Base-by-base conservation (phyloP, 2,113 vertebrate genomes). In the Chaetops frenatus region DNA sequence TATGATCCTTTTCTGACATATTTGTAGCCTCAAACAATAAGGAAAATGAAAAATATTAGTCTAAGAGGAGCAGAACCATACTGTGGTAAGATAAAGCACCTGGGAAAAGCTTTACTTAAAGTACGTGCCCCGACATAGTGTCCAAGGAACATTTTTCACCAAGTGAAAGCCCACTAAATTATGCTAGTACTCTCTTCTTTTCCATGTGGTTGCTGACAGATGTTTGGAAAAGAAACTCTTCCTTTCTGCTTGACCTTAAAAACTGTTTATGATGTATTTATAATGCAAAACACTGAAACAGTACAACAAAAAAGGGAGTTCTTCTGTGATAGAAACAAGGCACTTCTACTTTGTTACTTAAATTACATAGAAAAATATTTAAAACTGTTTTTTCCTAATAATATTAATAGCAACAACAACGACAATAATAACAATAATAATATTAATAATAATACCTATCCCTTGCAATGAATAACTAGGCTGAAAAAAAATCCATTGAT, bases 181-280 rank as follows among this genome's bases (percentile, higher is more conserved):
- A 96, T 92, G 93, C 86, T 85, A 40, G 57, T 42, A 56, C 78
- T 82, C 93, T 93, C 94, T 95, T 92, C 40, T 96, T 78, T 96
- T 96, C 79, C 88, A 57, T 95, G 87, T 85, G 64, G 69, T 90
- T 96, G 76, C 70, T 97, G 97, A 97, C 96, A 97, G 94, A 97
- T 96, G 93, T 92, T 95, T 88, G 79, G 73, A 88, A 97, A 90
- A 95, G 33, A 95, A 98, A 96, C 96, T 84, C 76, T 95, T 95
- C 88, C 85, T 96, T 96, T 95, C 92, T 94, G 48, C 54, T 97
- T 97, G 96, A 97, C 96, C 94, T 97, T 97, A 97, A 97, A 96
- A 95, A n/a, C 65, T 94, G 58, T 93, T 56, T 66, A 56, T 50
- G 92, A 33, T 96, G 25, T 66, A 94, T 96, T 93, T 96, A 86